These are phyloP conservation scores for Acrobasis suavella DNA, from an alignment of 2,888 invertebrate species.

Conservation along the genomic window DNA sequence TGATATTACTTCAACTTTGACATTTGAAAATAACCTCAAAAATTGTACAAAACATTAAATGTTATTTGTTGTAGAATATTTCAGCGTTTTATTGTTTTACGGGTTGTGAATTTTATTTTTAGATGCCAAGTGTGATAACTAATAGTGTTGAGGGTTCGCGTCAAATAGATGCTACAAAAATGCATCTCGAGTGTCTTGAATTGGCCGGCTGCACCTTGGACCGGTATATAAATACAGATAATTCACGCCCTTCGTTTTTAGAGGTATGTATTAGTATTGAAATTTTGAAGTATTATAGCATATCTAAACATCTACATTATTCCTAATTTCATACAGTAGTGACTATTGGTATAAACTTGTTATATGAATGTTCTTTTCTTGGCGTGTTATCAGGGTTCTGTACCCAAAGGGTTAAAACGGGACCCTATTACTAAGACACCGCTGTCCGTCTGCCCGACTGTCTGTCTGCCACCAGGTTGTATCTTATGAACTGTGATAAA, in stretches of 20 bases:
- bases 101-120: constrained; percentile 40
- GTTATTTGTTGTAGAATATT: background rate
- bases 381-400: no score
- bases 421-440: no score
- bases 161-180: constrained; percentile 62
- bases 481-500: no score
- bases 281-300: background rate
- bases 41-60: background rate
- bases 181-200: constrained; percentile 87
- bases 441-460: no score
- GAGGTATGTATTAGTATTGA: constrained; percentile 65
- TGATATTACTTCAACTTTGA: background rate
- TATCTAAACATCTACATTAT: background rate
- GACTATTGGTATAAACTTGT: no score
- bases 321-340: no score
- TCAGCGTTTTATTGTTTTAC: background rate
- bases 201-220: constrained; percentile 91
- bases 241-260: constrained; percentile 86
- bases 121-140: constrained; percentile 69
- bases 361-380: no score
- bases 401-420: no score
- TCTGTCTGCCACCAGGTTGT: no score
- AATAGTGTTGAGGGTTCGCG: constrained; percentile 58
- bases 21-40: background rate
- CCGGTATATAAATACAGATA: constrained; percentile 86